Percentiles rank a stretch among this genome's conserved stretches.
Evolutionary conservation across 1,140 invertebrate genomes (phyloP).

Genomic region (Parapsyche elsis): DNA sequence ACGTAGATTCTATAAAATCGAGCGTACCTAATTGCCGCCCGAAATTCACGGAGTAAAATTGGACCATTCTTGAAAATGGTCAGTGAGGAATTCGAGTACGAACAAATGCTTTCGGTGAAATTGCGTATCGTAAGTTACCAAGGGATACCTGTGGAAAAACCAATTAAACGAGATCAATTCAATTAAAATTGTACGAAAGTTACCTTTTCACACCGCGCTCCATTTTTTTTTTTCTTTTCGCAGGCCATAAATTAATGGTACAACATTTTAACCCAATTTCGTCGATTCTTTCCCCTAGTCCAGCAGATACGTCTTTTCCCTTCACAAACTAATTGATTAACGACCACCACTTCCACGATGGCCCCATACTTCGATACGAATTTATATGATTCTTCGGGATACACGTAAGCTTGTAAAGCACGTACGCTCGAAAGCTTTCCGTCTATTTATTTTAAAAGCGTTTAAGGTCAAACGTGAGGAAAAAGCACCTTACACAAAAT

Average conservation of each 20-base stretch:
- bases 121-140: neutral
- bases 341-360: conserved; percentile 2
- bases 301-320: conserved; percentile 36
- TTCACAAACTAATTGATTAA: conserved; percentile 42
- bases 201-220: neutral
- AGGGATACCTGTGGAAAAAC: neutral
- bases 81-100: no score
- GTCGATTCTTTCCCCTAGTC: conserved; percentile 9
- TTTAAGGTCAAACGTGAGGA: no score
- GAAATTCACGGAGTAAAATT: no score
- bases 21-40: neutral
- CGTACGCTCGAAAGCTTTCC: neutral
- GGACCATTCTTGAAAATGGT: no score
- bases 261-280: conserved; percentile 43
- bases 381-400: conserved; percentile 5
- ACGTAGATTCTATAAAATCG: neutral
- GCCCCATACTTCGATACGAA: neutral
- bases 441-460: no score
- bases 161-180: conserved; percentile 4
- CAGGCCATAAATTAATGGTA: conserved; percentile 31
- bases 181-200: conserved; percentile 7
- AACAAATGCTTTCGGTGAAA: neutral
- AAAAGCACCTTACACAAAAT: no score
- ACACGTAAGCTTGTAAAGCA: conserved; percentile 6
- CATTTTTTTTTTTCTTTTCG: neutral